Conservation (phyloP, 2,888 invertebrate genomes). For the Oligia fasciuncula region DNA sequence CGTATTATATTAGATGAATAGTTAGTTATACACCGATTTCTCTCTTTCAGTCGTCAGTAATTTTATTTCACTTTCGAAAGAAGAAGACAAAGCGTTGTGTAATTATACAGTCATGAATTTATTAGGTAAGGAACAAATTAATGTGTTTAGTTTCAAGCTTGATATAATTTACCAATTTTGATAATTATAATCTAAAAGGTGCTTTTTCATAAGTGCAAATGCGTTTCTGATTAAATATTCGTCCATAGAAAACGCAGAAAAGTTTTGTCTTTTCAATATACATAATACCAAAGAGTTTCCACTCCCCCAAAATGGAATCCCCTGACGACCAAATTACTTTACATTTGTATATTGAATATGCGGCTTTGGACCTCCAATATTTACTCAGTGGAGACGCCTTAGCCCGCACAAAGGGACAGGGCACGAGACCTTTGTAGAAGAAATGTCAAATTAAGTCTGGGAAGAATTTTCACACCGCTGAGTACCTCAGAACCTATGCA, state of each 20-base stretch:
- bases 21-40: no score
- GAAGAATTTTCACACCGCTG: conserved; percentile 54
- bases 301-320: conserved; percentile 21
- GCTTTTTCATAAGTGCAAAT: neutral
- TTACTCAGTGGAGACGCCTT: conserved; percentile 45
- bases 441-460: conserved; percentile 60
- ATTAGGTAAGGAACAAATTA: neutral
- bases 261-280: neutral
- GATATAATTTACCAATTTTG: neutral
- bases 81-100: no score
- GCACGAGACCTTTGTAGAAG: conserved; percentile 46
- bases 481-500: conserved; percentile 53
- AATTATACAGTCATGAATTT: no score
- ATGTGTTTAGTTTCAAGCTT: neutral
- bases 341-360: conserved; percentile 57
- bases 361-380: conserved; percentile 51
- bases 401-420: conserved; percentile 37
- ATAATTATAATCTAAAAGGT: neutral
- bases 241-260: neutral
- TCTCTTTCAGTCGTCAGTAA: no score
- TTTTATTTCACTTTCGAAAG: no score
- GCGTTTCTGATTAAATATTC: neutral
- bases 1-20: no score
- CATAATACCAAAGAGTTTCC: conserved; percentile 10
- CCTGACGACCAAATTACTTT: conserved; percentile 42